Percentiles rank a stretch among this genome's conserved stretches.
phyloP scores from a whole-genome alignment of 2,888 invertebrate species.

The Leucozona laternaria region DNA sequence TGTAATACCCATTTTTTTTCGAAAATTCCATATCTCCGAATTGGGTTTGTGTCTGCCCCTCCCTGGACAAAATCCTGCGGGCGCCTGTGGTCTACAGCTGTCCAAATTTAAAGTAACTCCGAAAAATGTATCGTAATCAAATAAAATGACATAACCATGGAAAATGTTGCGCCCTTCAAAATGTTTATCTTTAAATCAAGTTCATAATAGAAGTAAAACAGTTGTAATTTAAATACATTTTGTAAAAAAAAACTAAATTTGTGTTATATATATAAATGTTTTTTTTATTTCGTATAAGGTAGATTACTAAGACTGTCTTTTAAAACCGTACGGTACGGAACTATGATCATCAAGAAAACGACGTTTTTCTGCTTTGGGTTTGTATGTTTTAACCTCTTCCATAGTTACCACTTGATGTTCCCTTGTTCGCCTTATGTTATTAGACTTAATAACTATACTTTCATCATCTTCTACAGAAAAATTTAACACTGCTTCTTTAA shows the following conservation, averaged over 20 bases:
- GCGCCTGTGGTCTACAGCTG: not conserved
- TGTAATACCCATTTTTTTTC: too few species aligned
- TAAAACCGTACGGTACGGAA: conserved; percentile 13
- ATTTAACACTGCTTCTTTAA: not conserved
- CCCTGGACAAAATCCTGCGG: too few species aligned
- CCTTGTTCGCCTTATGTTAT: not conserved
- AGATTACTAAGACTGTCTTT: too few species aligned
- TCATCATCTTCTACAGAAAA: not conserved
- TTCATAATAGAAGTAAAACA: too few species aligned
- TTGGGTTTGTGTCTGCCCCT: too few species aligned
- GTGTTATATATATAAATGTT: too few species aligned
- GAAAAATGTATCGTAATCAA: not conserved
- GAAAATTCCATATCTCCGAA: too few species aligned
- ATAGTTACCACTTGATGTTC: not conserved
- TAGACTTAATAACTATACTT: not conserved
- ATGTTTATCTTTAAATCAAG: not conserved
- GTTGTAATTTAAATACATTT: too few species aligned
- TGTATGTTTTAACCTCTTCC: not conserved
- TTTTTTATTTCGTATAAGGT: too few species aligned
- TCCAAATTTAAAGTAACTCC: not conserved
- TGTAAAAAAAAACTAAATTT: too few species aligned
- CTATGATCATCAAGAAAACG: not conserved
- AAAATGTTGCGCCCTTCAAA: not conserved
- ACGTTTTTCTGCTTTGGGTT: not conserved
- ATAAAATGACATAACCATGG: not conserved